These are phyloP conservation scores for Armadillidium nasatum DNA, from an alignment of 1,140 invertebrate species.

Conservation along the genomic window DNA sequence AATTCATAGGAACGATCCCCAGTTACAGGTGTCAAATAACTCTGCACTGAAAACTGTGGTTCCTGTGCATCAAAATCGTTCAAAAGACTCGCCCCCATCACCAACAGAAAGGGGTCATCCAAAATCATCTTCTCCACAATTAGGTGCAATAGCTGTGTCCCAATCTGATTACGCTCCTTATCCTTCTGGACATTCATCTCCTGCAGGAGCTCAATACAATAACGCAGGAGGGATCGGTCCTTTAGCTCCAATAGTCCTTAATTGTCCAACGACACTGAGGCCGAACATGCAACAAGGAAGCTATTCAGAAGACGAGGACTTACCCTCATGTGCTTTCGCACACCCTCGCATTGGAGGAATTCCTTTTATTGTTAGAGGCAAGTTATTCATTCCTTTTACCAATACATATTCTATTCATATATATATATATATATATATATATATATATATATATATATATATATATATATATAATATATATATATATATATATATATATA, in stretches of 20 bases:
- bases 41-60: not conserved
- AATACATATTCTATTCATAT: too few relatives aligned
- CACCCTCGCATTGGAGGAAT: conserved; percentile 37
- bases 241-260: not conserved
- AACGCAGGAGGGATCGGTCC: not conserved
- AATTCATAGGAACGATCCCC: not conserved
- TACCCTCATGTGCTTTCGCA: conserved; percentile 42
- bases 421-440: too few relatives aligned
- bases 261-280: not conserved
- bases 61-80: not conserved
- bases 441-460: too few relatives aligned
- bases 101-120: not conserved
- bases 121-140: not conserved
- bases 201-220: not conserved
- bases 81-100: not conserved
- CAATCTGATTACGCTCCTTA: not conserved
- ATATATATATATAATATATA: too few relatives aligned
- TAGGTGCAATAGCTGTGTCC: not conserved
- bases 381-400: too few relatives aligned
- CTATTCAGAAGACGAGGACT: conserved; percentile 36
- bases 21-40: not conserved
- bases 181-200: not conserved
- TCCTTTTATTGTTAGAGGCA: conserved; percentile 33
- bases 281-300: conserved; percentile 5
- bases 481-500: too few relatives aligned